Base-by-base conservation (phyloP, 2,113 vertebrate genomes). In the Etia nguti region DNA sequence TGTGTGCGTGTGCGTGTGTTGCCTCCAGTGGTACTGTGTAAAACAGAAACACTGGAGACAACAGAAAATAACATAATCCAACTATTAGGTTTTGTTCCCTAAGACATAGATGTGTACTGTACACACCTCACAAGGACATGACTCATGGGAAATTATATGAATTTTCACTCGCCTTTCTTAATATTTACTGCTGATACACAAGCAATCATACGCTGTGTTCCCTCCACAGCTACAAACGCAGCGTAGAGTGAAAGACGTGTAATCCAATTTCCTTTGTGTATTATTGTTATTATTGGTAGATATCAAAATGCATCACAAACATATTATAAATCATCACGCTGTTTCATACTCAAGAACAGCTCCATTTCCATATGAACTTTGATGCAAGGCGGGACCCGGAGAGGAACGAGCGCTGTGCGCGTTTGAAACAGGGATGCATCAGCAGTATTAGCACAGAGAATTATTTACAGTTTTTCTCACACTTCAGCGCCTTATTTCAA, bases 191-290 rank as follows among this genome's bases (percentile, higher is more conserved):
- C 88, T 92, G 91, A 93, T 94, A 79, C 86, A 80, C 91, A 90
- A 91, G 88, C 94, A 95, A 95, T 95, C 90, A 93, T 62, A 68
- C 46, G 13, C 31, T 31, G 24, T 22, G 83, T 86, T 89, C 80
- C 88, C 86, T 81, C 79, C 86, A 79, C 89, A 26, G 86, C 86
- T 34, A 86, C 86, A 85, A 91, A 94, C 56, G 89, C 79, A 73
- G 20, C 6, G 6, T 70, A 16, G 84, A 91, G 86, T 85, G 91
- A 92, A 92, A 93, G 90, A 93, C 62, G 55, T 89, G 92, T 94
- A 93, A 95, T 95, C 89, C 92, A 94, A 94, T 95, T 94, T 94
- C 90, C 91, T 92, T 91, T 92, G 93, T 93, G 90, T 87, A 90
- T 94, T 92, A 92, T 95, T 93, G 91, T 92, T 93, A 89, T 94